Evolutionary conservation across 1,140 invertebrate species (phyloP).

Genomic region (Lithobius niger): DNA sequence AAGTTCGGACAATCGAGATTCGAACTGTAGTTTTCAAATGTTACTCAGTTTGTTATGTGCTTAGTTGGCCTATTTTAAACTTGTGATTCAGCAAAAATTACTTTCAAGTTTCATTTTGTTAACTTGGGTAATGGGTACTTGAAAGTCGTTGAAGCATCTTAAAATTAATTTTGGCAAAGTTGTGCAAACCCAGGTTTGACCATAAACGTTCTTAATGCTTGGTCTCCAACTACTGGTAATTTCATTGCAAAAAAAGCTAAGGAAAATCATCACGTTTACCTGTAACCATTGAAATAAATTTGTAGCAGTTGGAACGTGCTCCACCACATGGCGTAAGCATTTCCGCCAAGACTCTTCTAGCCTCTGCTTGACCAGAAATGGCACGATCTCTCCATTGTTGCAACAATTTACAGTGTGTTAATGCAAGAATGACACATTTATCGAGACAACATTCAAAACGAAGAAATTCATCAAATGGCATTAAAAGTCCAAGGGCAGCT

Average conservation of each 20-base stretch:
- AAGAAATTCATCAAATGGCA: slow-evolving; percentile 18
- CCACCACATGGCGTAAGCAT: slow-evolving; percentile 31
- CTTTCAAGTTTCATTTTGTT: no score
- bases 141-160: not conserved
- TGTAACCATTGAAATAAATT: slow-evolving; percentile 25
- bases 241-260: not conserved
- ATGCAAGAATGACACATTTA: slow-evolving; percentile 27
- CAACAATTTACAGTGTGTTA: slow-evolving; percentile 24
- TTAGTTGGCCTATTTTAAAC: no score
- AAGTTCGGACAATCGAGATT: no score
- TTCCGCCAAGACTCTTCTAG: slow-evolving; percentile 29
- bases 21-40: no score
- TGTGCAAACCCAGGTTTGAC: no score
- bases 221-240: not conserved
- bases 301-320: slow-evolving; percentile 25
- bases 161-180: not conserved
- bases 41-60: no score
- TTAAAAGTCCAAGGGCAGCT: slow-evolving; percentile 20
- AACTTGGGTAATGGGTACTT: no score
- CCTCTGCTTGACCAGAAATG: slow-evolving; percentile 23
- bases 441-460: slow-evolving; percentile 23
- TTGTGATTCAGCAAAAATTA: no score
- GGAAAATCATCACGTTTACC: not conserved
- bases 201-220: no score
- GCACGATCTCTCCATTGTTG: slow-evolving; percentile 26